These are phyloP conservation scores for Drosophila pallidifrons DNA, from an alignment of 1,140 invertebrate species.

Conservation along the genomic window DNA sequence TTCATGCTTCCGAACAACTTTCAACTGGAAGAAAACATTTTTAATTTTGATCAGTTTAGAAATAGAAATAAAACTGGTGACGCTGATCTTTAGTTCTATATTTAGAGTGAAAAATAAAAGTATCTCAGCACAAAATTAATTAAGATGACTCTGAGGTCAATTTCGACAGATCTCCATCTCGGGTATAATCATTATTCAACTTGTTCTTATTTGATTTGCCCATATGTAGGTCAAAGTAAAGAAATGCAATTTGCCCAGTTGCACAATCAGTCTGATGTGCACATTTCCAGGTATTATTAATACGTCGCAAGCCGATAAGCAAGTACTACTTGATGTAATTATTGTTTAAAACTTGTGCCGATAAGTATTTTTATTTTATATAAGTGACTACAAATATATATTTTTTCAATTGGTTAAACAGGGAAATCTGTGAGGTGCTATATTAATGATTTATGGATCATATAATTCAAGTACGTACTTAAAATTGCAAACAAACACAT, in stretches of 20 bases:
- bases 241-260: slow-evolving; percentile 8
- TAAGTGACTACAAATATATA: neutral
- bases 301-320: slow-evolving; percentile 18
- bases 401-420: neutral
- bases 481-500: neutral
- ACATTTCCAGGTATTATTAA: too few relatives aligned
- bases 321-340: slow-evolving; percentile 15
- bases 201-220: neutral
- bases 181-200: neutral
- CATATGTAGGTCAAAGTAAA: neutral
- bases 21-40: slow-evolving; percentile 52
- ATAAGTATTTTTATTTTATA: slow-evolving; percentile 29
- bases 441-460: neutral
- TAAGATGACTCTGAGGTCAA: slow-evolving; percentile 50
- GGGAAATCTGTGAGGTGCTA: neutral
- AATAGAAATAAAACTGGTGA: slow-evolving; percentile 38
- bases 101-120: slow-evolving; percentile 5
- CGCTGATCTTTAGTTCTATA: slow-evolving; percentile 30
- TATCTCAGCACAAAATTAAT: neutral
- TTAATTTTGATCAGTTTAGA: slow-evolving; percentile 51
- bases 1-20: slow-evolving; percentile 63
- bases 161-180: slow-evolving; percentile 6
- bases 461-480: neutral
- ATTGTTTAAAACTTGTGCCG: slow-evolving; percentile 6
- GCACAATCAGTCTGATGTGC: slow-evolving; percentile 21